These are phyloP conservation scores for Molossus molossus DNA, from an alignment of 2,797 vertebrate species.

Conservation along the genomic window DNA sequence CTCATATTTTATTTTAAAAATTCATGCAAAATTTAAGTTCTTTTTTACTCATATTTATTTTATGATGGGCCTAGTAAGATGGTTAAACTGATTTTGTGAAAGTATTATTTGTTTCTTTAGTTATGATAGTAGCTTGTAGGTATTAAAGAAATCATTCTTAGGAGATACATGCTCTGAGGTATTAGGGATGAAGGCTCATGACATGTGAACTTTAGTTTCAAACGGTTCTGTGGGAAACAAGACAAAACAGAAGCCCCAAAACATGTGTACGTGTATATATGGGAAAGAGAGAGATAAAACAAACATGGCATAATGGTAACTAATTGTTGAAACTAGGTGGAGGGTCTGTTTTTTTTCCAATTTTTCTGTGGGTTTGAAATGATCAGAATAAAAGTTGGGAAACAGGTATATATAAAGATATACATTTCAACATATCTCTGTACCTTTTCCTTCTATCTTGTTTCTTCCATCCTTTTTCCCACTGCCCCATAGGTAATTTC, in stretches of 20 bases:
- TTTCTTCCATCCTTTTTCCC: not conserved
- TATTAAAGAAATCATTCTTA: not conserved
- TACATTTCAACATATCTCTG: not conserved
- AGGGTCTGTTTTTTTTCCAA: not conserved
- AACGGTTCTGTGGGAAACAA: not conserved
- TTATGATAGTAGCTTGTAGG: not conserved
- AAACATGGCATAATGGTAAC: not conserved
- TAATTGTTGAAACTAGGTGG: not conserved
- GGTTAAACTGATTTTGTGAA: not conserved
- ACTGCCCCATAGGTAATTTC: not conserved
- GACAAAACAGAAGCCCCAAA: not conserved
- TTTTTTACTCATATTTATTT: slow-evolving; percentile 7
- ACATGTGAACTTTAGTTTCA: not conserved
- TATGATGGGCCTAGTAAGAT: not conserved
- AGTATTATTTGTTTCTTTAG: not conserved
- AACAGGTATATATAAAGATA: not conserved
- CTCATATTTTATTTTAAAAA: slow-evolving; percentile 28
- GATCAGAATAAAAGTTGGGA: not conserved
- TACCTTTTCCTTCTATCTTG: not conserved
- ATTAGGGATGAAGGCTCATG: not conserved
- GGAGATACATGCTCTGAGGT: not conserved
- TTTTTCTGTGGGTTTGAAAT: not conserved
- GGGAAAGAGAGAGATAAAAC: slow-evolving; percentile 1
- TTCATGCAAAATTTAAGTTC: not conserved
- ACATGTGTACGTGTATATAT: not conserved